These are phyloP conservation scores for Aethes cnicana DNA, from an alignment of 2,888 invertebrate genomes.

Conservation along the genomic window DNA sequence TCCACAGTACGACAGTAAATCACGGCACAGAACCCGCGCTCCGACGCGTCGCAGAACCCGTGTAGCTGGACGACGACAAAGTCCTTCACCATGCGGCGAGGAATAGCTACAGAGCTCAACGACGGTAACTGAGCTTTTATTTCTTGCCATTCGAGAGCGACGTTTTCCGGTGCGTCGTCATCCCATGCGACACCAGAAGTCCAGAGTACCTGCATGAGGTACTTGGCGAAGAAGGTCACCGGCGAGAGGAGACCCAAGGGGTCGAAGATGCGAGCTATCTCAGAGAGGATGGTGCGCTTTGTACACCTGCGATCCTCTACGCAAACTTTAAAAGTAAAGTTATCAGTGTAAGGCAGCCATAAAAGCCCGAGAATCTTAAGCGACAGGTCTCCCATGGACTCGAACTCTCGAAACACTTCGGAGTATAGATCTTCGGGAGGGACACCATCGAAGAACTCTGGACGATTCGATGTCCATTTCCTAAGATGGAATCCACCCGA, in stretches of 20 bases:
- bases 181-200: too few species aligned
- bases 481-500: background rate
- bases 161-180: too few species aligned
- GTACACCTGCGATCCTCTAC: background rate
- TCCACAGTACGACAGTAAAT: background rate
- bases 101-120: background rate
- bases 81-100: background rate
- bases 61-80: background rate
- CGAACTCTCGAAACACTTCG: background rate
- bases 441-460: background rate
- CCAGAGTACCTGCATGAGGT: background rate
- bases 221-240: background rate
- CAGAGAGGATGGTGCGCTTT: background rate
- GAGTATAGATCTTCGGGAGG: background rate
- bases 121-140: background rate
- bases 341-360: background rate
- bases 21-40: background rate
- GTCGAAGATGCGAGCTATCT: conserved; percentile 1
- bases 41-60: background rate
- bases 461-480: background rate
- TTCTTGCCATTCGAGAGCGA: too few species aligned
- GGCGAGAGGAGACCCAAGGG: background rate
- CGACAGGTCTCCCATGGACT: too few species aligned
- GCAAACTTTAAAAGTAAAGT: background rate
- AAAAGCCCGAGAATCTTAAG: too few species aligned